phyloP scores from a whole-genome alignment of 2,888 invertebrate genomes.

The Clanis bilineata region DNA sequence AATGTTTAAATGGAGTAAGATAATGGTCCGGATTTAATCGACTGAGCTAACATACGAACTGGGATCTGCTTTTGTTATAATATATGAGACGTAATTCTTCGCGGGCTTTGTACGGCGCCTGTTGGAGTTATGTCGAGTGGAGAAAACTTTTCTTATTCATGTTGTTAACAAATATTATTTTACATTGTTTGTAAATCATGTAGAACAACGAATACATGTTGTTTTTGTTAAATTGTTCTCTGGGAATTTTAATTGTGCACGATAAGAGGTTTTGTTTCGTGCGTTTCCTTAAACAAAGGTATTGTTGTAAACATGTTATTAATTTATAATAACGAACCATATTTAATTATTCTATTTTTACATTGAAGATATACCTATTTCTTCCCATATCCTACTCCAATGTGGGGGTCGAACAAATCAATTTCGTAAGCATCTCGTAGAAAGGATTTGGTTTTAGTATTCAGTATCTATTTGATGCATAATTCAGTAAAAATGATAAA shows the following conservation, averaged over 20 bases:
- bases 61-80: slow-evolving; percentile 36
- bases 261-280: not conserved
- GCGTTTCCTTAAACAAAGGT: not conserved
- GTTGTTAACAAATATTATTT: slow-evolving; percentile 27
- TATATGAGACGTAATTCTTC: slow-evolving; percentile 42
- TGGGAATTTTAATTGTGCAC: not conserved
- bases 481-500: too few relatives aligned
- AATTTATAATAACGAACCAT: too few relatives aligned
- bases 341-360: too few relatives aligned
- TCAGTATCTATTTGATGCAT: too few relatives aligned
- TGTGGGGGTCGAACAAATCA: too few relatives aligned
- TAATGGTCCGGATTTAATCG: slow-evolving; percentile 40
- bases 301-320: too few relatives aligned
- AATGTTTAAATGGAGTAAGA: slow-evolving; percentile 31
- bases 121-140: slow-evolving; percentile 29
- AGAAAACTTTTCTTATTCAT: slow-evolving; percentile 36
- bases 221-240: slow-evolving; percentile 4
- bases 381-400: too few relatives aligned
- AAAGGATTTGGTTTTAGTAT: too few relatives aligned
- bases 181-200: slow-evolving; percentile 16
- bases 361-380: too few relatives aligned
- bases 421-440: too few relatives aligned
- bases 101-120: slow-evolving; percentile 26
- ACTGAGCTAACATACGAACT: slow-evolving; percentile 40
- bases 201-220: not conserved